Base-by-base conservation (phyloP, 2,113 vertebrate species). In the Oostethus manadensis region DNA sequence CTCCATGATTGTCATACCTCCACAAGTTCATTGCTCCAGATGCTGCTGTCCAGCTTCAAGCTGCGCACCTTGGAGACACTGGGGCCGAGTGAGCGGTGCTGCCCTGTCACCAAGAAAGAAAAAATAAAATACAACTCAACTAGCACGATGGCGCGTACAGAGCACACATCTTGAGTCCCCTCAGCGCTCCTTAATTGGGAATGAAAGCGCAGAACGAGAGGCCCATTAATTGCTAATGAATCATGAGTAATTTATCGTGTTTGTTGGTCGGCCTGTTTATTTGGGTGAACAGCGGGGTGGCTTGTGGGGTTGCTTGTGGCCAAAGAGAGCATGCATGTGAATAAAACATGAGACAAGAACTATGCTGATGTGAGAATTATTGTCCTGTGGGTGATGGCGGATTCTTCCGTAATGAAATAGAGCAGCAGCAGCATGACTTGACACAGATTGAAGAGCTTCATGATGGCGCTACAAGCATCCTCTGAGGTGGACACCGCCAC, bases 11-110 rank as follows among this genome's bases (percentile, higher is more conserved):
- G 17, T 60, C 44, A 14, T 62, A 80, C 96, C 93, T 98, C 93
- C n/a, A 99, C 94, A 10, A 98, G 94, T 54, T 96, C 94, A 69
- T 96, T 98, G 81, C 90, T 98, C 96, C 97, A 99, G 80, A 98
- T 92, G 56, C 90, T 94, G 66, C 91, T 92, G 87, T 99, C 95
- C 88, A 98, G 88, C 88, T 98, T 99, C 23, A 98, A 82, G 82
- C 95, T 98, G 16, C 92, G 88, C 20, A 99, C 93, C 63, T 99
- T 96, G 14, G 97, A 98, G 68, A 97, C 90, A 68, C 91, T 93
- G 14, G 92, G 90, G 58, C 97, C 95, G 45, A 98, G 89, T 40
- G 89, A 92, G 64, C 94, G 91, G 77, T 98, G 97, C 20, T 96
- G 93, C 60, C 94, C 97, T 99, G 73, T 33, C 71, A 58, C 58